Evolutionary conservation across 2,888 invertebrate species (phyloP), one percentile per base, ranked within the genome.

Genomic region (Laothoe populi): DNA sequence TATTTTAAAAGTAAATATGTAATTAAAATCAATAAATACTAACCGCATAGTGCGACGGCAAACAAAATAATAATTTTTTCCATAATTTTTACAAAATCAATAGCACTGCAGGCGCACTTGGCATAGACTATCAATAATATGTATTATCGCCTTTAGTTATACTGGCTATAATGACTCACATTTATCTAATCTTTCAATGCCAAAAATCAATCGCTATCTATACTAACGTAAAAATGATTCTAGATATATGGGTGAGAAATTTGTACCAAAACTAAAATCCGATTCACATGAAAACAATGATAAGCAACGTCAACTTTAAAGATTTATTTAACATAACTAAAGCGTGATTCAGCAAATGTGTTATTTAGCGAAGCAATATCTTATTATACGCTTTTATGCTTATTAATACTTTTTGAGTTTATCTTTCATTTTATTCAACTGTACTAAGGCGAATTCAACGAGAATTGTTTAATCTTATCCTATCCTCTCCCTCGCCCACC

Each of bases 191-290:
- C 59, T 45, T 31, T 45, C 42, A 59, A 59, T 59, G 26, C 31
- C 45, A 42, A 31, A 46, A 45, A 45, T 53, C 44, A 53, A 23
- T 59, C 26, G 64, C 35, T 64, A 67, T 70, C 61, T 65, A 31
- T 35, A 19, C 31, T 24, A 4, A 26, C 8, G 26, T n/a, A 49
- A 49, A 49, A 23, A 49, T 26, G 13, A 13, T n/a, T n/a, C n/a
- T n/a, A n/a, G n/a, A n/a, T n/a, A n/a, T n/a, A n/a, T n/a, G n/a
- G n/a, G n/a, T 44, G 19, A 44, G 19, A 44, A 11, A 38, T 44
- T 44, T 4, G 0, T 19, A 16, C 7, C 8, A 10, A 44, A 16
- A 44, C 5, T 19, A 44, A 19, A 44, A 44, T 44, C 44, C 44
- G 10, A 44, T 44, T 8, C 10, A 19, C 44, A 19, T 19, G 19